Evolutionary conservation across 2,888 invertebrate genomes (phyloP).

Genomic region (Synergus itoensis): DNA sequence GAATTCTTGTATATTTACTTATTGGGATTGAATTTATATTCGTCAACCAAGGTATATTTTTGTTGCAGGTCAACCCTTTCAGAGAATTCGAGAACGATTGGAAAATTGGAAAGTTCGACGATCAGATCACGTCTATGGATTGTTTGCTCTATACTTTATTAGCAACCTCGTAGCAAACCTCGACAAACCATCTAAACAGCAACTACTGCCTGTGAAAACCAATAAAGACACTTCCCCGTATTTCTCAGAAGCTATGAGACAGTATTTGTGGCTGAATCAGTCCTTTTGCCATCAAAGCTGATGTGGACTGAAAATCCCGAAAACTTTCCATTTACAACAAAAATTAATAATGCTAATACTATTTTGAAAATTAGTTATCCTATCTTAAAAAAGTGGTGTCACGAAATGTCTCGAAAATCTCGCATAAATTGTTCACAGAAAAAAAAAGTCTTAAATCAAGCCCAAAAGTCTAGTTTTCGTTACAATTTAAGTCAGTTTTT

Average conservation of each 20-base stretch:
- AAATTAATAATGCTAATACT: background rate
- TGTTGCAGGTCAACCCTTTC: background rate
- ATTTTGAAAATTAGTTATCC: too few relatives aligned
- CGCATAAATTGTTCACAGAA: too few relatives aligned
- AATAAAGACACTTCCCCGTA: slow-evolving; percentile 47
- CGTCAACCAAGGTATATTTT: background rate
- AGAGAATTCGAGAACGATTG: background rate
- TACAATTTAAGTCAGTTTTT: too few relatives aligned
- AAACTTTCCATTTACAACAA: background rate
- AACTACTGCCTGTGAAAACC: slow-evolving; percentile 51
- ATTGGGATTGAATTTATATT: background rate
- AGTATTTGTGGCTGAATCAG: slow-evolving; percentile 7
- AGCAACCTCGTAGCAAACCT: slow-evolving; percentile 55
- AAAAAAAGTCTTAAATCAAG: too few relatives aligned
- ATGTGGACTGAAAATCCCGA: background rate
- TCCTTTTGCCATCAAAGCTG: background rate
- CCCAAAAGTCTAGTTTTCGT: too few relatives aligned
- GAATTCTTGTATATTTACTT: background rate
- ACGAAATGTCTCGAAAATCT: too few relatives aligned
- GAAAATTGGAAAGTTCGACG: slow-evolving; percentile 30
- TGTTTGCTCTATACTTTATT: slow-evolving; percentile 65
- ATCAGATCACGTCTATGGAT: slow-evolving; percentile 57
- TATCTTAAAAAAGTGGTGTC: too few relatives aligned
- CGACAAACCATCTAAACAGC: slow-evolving; percentile 56
- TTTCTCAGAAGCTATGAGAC: slow-evolving; percentile 7